Conservation (phyloP, 1,140 invertebrate genomes). For the Diabrotica undecimpunctata region DNA sequence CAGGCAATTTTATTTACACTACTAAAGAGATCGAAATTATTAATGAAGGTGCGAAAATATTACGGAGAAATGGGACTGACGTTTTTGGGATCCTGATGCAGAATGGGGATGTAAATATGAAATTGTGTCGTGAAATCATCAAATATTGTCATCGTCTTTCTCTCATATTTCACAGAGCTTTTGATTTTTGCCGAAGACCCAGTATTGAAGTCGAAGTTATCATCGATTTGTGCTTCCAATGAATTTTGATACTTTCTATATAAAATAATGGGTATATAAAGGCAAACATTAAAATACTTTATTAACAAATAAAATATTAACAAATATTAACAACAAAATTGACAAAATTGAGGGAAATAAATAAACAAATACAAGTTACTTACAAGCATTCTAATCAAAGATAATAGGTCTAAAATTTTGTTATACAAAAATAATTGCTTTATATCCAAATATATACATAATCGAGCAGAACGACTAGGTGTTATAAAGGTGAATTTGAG, state of each 20-base stretch:
- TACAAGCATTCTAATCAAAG: too few relatives aligned
- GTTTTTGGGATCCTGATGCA: slow-evolving; percentile 79
- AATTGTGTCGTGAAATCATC: slow-evolving; percentile 62
- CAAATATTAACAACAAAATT: too few relatives aligned
- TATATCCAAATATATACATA: too few relatives aligned
- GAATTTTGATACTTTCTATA: slow-evolving; percentile 49
- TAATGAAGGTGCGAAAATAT: slow-evolving; percentile 60
- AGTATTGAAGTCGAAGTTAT: slow-evolving; percentile 62
- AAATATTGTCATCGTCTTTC: slow-evolving; percentile 60
- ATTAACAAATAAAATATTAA: too few relatives aligned
- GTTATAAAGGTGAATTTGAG: too few relatives aligned
- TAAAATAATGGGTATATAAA: too few relatives aligned
- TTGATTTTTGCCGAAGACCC: slow-evolving; percentile 70
- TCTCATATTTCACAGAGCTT: slow-evolving; percentile 82
- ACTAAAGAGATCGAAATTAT: slow-evolving; percentile 72
- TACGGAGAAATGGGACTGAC: slow-evolving; percentile 68
- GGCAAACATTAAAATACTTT: too few relatives aligned
- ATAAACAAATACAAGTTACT: too few relatives aligned
- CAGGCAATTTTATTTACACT: slow-evolving; percentile 78
- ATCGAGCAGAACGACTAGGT: too few relatives aligned
- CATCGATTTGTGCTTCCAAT: slow-evolving; percentile 70
- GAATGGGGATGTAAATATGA: slow-evolving; percentile 63
- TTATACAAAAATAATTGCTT: too few relatives aligned
- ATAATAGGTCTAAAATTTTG: too few relatives aligned
- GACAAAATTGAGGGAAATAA: too few relatives aligned